Percentiles rank a stretch among this genome's conserved stretches.
Evolutionary conservation across 2,888 invertebrate genomes (phyloP).

Genomic region (Gymnoscelis rufifasciata): DNA sequence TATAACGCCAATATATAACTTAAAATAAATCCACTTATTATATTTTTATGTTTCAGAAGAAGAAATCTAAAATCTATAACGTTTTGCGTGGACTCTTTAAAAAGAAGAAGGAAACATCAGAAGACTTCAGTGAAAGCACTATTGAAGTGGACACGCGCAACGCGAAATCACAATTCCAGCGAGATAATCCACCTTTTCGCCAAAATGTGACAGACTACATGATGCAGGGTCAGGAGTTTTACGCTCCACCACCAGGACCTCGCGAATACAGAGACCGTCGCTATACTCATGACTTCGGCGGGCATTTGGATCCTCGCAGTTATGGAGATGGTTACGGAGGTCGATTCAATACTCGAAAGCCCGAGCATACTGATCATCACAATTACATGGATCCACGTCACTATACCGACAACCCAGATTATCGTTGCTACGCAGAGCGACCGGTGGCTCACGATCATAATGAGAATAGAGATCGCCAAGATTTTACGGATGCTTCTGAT

Average conservation of each 20-base stretch:
- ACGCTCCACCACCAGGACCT: constrained; percentile 40
- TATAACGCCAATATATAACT: neutral
- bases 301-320: neutral
- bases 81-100: constrained; percentile 49
- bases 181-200: constrained; percentile 46
- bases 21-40: no score
- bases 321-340: neutral
- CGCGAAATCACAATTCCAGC: constrained; percentile 41
- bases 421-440: neutral
- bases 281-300: constrained; percentile 10
- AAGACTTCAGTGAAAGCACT: constrained; percentile 45
- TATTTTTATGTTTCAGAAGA: constrained; percentile 36
- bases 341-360: no score
- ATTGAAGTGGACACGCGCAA: constrained; percentile 13
- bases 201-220: constrained; percentile 57
- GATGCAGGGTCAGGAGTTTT: constrained; percentile 55
- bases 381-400: neutral
- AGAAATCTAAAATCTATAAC: constrained; percentile 46
- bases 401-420: neutral
- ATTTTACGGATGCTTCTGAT: neutral
- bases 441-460: no score
- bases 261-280: constrained; percentile 22
- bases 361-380: no score
- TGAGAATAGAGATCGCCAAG: neutral
- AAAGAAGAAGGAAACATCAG: constrained; percentile 53